phyloP scores from a whole-genome alignment of 2,888 invertebrate species.

The Nemotelus nigrinus region DNA sequence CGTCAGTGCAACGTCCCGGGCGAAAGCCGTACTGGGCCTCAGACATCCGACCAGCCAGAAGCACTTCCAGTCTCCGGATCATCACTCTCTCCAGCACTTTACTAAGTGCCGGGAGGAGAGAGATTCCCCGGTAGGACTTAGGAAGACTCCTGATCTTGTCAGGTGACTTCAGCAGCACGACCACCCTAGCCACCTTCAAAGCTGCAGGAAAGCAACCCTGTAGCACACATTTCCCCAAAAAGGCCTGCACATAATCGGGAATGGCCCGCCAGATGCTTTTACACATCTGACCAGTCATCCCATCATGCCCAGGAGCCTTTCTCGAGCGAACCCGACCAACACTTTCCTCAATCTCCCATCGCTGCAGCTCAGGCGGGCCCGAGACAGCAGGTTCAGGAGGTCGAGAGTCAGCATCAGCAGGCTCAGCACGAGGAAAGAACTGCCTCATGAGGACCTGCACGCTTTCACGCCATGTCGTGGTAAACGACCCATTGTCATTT shows the following conservation, averaged over 20 bases:
- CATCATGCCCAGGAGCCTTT: constrained; percentile 6
- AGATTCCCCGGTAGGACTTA: neutral
- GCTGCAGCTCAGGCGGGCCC: neutral
- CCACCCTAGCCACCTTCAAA: too few species aligned
- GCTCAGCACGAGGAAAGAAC: constrained; percentile 2
- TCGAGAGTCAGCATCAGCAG: neutral
- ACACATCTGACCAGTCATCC: constrained; percentile 7
- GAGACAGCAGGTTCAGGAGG: neutral
- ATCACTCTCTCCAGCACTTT: neutral
- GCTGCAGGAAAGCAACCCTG: neutral
- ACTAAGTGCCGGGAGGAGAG: too few species aligned
- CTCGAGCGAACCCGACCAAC: neutral
- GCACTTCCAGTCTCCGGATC: neutral
- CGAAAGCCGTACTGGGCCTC: neutral
- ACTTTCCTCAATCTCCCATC: neutral
- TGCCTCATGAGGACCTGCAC: neutral
- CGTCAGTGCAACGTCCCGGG: neutral
- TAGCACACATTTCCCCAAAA: too few species aligned
- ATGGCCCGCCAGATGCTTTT: neutral
- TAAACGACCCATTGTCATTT: neutral
- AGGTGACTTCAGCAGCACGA: neutral
- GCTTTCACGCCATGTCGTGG: neutral
- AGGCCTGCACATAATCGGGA: neutral
- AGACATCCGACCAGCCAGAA: neutral
- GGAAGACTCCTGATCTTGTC: neutral